Evolutionary conservation across 2,797 vertebrate genomes (phyloP).

Genomic region (Staurois parvus): DNA sequence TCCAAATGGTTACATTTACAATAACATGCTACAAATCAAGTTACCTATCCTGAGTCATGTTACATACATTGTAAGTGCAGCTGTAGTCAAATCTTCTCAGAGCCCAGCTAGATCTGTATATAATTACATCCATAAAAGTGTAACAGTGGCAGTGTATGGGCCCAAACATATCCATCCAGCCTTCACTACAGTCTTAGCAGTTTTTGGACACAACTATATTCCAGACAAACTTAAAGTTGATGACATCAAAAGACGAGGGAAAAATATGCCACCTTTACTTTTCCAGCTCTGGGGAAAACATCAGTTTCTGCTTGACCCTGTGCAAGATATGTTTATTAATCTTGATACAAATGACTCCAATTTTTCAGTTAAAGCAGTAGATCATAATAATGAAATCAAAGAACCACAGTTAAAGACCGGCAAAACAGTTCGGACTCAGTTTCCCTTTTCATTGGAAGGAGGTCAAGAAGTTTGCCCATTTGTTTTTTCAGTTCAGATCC

Average conservation of each 20-base stretch:
- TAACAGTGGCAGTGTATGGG: constrained; percentile 90
- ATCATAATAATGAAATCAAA: constrained; percentile 82
- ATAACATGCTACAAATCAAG: constrained; percentile 88
- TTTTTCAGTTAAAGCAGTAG: constrained; percentile 83
- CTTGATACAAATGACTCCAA: constrained; percentile 76
- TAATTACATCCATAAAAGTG: constrained; percentile 87
- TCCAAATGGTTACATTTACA: constrained; percentile 82
- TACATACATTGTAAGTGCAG: constrained; percentile 86
- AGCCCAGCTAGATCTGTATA: constrained; percentile 85
- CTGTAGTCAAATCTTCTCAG: constrained; percentile 82
- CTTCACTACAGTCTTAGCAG: constrained; percentile 86
- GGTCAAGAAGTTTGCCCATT: constrained; percentile 82
- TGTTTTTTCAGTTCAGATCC: constrained; percentile 81
- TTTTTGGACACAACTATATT: constrained; percentile 88
- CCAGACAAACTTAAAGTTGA: constrained; percentile 87
- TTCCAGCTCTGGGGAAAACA: constrained; percentile 95
- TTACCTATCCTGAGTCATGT: constrained; percentile 82
- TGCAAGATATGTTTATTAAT: constrained; percentile 82
- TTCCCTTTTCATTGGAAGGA: constrained; percentile 81
- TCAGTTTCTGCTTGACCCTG: constrained; percentile 80
- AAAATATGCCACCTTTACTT: constrained; percentile 86
- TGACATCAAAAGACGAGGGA: constrained; percentile 82
- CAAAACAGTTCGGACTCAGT: constrained; percentile 81
- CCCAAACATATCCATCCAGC: constrained; percentile 94
- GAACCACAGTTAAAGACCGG: constrained; percentile 83